A percentile compares a stretch with the other conserved stretches of the same genome.
phyloP scores from a whole-genome alignment of 2,797 vertebrate genomes.

The Danio albolineatus region DNA sequence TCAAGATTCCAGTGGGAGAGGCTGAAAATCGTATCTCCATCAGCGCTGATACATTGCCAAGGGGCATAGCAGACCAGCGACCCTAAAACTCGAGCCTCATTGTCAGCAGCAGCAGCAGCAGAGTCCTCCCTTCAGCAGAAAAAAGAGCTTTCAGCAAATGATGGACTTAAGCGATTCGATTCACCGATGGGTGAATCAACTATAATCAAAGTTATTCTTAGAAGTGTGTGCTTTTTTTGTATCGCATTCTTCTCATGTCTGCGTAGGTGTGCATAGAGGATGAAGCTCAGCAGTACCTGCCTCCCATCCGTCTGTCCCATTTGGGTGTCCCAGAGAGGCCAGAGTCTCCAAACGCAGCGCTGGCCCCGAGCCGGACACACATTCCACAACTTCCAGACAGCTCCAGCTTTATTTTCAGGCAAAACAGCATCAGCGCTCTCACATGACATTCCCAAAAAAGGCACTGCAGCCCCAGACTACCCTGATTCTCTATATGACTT shows the following conservation, averaged over 20 bases:
- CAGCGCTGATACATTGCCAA: slow-evolving; percentile 34
- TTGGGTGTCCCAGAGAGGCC: not conserved
- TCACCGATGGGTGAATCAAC: slow-evolving; percentile 30
- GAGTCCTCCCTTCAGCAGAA: slow-evolving; percentile 26
- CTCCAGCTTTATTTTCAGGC: slow-evolving; percentile 87
- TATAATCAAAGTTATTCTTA: slow-evolving; percentile 32
- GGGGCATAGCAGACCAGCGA: slow-evolving; percentile 33
- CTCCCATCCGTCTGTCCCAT: slow-evolving; percentile 41
- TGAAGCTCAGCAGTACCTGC: slow-evolving; percentile 55
- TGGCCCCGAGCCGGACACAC: slow-evolving; percentile 85
- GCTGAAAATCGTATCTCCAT: slow-evolving; percentile 23
- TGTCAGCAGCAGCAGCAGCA: slow-evolving; percentile 5
- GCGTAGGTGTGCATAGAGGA: slow-evolving; percentile 26
- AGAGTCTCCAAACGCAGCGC: slow-evolving; percentile 77
- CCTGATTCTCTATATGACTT: slow-evolving; percentile 96
- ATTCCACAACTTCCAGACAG: slow-evolving; percentile 92
- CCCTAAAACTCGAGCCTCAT: slow-evolving; percentile 17
- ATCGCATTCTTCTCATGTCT: slow-evolving; percentile 23
- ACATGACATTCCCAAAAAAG: slow-evolving; percentile 99
- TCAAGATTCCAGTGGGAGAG: slow-evolving; percentile 43
- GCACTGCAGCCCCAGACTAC: slow-evolving; percentile 89
- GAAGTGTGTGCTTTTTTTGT: not conserved
- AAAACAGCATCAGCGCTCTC: slow-evolving; percentile 90
- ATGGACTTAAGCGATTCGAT: slow-evolving; percentile 3
- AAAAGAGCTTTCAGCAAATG: not conserved